Evolutionary conservation across 2,797 vertebrate genomes (phyloP).

Genomic region (Taeniopygia guttata): DNA sequence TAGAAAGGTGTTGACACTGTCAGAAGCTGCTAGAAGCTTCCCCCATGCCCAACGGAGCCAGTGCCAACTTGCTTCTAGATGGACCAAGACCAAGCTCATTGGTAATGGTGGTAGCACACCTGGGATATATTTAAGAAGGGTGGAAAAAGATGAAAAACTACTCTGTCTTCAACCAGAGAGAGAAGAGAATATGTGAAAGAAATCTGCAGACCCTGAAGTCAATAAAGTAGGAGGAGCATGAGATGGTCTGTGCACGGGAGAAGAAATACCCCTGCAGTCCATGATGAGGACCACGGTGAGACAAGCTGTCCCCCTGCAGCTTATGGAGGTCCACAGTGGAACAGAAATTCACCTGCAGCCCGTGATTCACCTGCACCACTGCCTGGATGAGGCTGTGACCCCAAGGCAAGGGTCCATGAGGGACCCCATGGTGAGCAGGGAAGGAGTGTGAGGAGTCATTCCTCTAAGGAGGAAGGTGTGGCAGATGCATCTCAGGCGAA

Average conservation of each 20-base stretch:
- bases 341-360: background rate
- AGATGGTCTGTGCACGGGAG: fast-evolving
- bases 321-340: no score
- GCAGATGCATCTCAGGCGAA: background rate
- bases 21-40: background rate
- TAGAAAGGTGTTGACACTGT: background rate
- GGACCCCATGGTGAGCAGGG: fast-evolving
- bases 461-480: background rate
- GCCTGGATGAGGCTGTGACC: background rate
- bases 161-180: background rate
- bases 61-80: background rate
- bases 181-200: background rate
- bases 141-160: fast-evolving
- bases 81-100: background rate
- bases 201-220: background rate
- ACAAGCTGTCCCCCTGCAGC: background rate
- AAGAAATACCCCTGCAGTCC: background rate
- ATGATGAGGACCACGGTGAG: background rate
- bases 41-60: background rate
- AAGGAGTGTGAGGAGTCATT: background rate
- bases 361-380: fast-evolving
- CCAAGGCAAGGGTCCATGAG: background rate
- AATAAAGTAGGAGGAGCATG: background rate
- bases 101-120: no score
- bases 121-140: background rate